Base-by-base conservation (phyloP, 2,113 vertebrate genomes). In the Cyprinus carpio region DNA sequence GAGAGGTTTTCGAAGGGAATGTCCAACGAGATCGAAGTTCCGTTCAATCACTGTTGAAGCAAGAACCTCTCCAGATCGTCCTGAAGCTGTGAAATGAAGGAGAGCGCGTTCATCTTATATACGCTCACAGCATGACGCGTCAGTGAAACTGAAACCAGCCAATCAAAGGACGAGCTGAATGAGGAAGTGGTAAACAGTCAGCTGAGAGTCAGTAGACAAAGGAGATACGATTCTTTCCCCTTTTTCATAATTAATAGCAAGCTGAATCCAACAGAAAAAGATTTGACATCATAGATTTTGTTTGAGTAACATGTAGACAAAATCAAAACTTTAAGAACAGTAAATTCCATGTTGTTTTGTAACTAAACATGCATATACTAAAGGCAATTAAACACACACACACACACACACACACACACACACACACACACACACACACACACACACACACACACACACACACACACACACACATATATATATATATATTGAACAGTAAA, bases 41-140 rank as follows among this genome's bases (percentile, higher is more conserved):
- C 95, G 95, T 96, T 93, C 96, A 96, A 97, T 80, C 96, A 96
- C 96, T 96, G 95, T 96, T 96, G 96, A 96, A 95, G 92, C 94
- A 94, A 94, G 90, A 95, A 94, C 92, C 87, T 72, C 80, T 65
- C 0, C 0, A 1, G 0, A 20, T 54, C 29, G 87, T 83, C 85
- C 81, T 78, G 6, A 46, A 34, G 23, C 0, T 87, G 6, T 90
- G 85, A 83, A 2, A 1, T 90, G 78, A 43, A n/a, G 6, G 37
- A 0, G 0, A 0, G 0, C 9, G 13, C 51, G 5, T 1, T 3
- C 1, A 51, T 2, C 56, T 84, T 92, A 91, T 94, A 93, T 92
- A 92, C 74, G 0, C 3, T 15, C 34, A 1, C 3, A 0, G 58
- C 4, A 0, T 78, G 37, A 29, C 87, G 31, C 65, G 86, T 62